Base-by-base conservation (phyloP, 2,113 vertebrate species). In the Odocoileus virginianus region DNA sequence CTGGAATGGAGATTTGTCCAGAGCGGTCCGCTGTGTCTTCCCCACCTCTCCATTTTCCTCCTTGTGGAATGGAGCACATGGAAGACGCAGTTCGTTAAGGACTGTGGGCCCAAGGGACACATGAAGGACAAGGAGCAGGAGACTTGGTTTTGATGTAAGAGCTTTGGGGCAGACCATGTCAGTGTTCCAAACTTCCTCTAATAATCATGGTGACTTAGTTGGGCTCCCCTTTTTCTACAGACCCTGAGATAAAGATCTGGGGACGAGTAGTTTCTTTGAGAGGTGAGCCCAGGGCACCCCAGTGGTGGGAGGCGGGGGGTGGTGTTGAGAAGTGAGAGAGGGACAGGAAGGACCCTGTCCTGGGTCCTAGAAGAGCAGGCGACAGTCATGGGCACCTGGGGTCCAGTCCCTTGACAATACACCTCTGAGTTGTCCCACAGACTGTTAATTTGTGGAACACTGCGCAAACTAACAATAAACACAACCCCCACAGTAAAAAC, bases 121-220 rank as follows among this genome's bases (percentile, higher is more conserved):
- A 9, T 0, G 2, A 45, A 27, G 45, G 15, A 71, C 43, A 25
- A 58, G 17, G 17, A 9, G 10, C 54, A 57, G 45, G n/a, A 40
- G 60, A 30, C 50, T 67, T 27, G 3, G 27, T 33, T 55, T 74
- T 55, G 45, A 67, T n/a, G 9, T 12, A 52, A 14, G 21, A 45
- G 33, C 83, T 76, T 1, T 7, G 50, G 83, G 40, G 1, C 7
- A 43, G 19, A 52, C 45, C 54, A 17, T 1, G 0, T 3, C 2
- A 3, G 19, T 45, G 45, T 50, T 89, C 54, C 28, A n/a, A 83
- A 47, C 28, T 21, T 47, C 30, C 28, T 19, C 55, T 60, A 55
- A 57, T 16, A 19, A 85, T 74, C 27, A 0, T 9, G 5, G 25
- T 36, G 4, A 33, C 67, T 45, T 27, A 13, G 5, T 16, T 54